These are phyloP conservation scores for Chlamydotis undulata DNA, from an alignment of 2,113 vertebrate genomes.

Conservation along the genomic window DNA sequence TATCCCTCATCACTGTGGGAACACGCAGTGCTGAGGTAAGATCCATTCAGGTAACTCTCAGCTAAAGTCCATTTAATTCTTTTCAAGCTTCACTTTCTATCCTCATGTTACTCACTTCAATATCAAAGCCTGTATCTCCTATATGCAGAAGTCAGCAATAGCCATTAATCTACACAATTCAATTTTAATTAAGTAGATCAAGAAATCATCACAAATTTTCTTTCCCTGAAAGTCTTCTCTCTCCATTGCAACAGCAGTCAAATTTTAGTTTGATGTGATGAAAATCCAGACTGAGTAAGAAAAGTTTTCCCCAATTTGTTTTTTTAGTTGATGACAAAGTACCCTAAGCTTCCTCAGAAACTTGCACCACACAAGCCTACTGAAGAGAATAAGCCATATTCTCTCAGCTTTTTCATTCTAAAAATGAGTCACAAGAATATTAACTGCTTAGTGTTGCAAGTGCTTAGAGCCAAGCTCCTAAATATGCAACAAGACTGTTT, in stretches of 20 bases:
- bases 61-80: not conserved
- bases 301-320: not conserved
- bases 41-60: not conserved
- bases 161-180: not conserved
- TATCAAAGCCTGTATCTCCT: not conserved
- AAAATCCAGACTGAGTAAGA: not conserved
- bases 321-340: not conserved
- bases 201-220: not conserved
- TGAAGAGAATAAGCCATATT: not conserved
- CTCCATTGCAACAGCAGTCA: not conserved
- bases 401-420: not conserved
- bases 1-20: not conserved
- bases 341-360: not conserved
- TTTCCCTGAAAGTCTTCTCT: not conserved
- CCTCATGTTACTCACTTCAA: not conserved
- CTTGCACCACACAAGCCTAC: not conserved
- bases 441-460: not conserved
- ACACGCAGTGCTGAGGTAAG: accelerated
- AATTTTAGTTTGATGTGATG: not conserved
- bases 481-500: not conserved
- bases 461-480: not conserved
- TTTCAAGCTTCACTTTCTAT: not conserved
- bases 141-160: not conserved
- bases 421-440: not conserved
- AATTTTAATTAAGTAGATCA: not conserved